Percentiles rank a stretch among this genome's conserved stretches.
Conservation (phyloP, 2,888 invertebrate genomes). For the Anaspis maculata region DNA sequence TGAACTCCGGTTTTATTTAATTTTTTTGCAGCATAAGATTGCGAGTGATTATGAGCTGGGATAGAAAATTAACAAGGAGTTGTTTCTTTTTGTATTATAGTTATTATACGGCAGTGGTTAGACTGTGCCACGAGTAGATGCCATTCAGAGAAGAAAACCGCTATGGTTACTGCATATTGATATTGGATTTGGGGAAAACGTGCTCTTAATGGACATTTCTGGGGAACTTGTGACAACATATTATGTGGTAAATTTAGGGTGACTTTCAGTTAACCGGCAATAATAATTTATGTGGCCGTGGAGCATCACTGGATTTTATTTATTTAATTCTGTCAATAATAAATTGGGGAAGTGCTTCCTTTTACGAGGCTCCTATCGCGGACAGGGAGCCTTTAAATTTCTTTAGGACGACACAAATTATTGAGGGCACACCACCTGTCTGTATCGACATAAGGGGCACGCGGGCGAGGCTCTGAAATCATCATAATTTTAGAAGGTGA, state of each 20-base stretch:
- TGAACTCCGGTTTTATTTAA: too few species aligned
- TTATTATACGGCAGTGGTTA: too few species aligned
- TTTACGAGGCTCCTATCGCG: not conserved
- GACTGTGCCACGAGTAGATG: too few species aligned
- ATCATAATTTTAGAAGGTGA: too few species aligned
- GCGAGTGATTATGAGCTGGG: too few species aligned
- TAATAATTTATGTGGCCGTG: slow-evolving; percentile 14
- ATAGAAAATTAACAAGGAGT: too few species aligned
- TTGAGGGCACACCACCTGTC: too few species aligned
- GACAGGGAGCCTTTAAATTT: slow-evolving; percentile 5
- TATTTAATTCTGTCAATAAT: slow-evolving; percentile 10
- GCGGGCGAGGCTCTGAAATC: too few species aligned
- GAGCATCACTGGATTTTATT: slow-evolving; percentile 12
- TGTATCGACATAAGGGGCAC: too few species aligned
- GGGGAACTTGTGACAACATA: slow-evolving; percentile 18
- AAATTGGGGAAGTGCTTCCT: slow-evolving; percentile 4
- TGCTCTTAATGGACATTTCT: slow-evolving; percentile 22
- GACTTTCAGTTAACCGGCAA: slow-evolving; percentile 11
- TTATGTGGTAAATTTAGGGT: slow-evolving; percentile 17
- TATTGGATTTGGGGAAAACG: slow-evolving; percentile 23
- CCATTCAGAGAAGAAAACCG: slow-evolving; percentile 17
- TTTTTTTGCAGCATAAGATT: too few species aligned
- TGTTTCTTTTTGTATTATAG: too few species aligned
- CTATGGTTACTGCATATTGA: slow-evolving; percentile 23
- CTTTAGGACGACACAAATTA: too few species aligned